These are phyloP conservation scores for Steinernema scapterisci DNA, from an alignment of 2,888 invertebrate species.

Conservation along the genomic window DNA sequence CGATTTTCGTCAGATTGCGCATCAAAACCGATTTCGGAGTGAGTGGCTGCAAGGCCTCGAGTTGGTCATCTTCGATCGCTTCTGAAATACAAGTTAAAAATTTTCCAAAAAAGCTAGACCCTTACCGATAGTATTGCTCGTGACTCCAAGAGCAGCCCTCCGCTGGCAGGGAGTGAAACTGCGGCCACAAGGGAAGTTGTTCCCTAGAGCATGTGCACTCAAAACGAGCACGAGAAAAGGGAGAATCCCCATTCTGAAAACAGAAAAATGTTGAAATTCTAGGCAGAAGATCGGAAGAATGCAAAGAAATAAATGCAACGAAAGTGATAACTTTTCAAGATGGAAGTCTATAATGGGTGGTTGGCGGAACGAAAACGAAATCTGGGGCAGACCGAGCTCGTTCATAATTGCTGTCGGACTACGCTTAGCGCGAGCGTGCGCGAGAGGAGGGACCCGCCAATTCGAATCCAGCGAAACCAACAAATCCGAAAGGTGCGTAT, in stretches of 20 bases:
- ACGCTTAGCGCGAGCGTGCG: slow-evolving; percentile 16
- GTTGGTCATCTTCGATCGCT: background rate
- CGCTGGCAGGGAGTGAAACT: slow-evolving; percentile 58
- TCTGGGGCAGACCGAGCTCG: slow-evolving; percentile 27
- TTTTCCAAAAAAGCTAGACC: background rate
- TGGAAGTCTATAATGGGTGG: slow-evolving; percentile 5
- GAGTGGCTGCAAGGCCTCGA: background rate
- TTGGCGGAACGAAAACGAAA: slow-evolving; percentile 29
- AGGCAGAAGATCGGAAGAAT: background rate
- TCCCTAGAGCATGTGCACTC: slow-evolving; percentile 9
- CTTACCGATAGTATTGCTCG: slow-evolving; percentile 8
- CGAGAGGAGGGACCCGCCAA: background rate
- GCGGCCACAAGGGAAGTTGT: slow-evolving; percentile 60
- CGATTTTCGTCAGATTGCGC: slow-evolving; percentile 31
- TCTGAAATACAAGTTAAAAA: background rate
- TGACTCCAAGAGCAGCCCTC: slow-evolving; percentile 39
- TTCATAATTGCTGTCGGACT: slow-evolving; percentile 21
- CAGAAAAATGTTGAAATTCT: too few relatives aligned
- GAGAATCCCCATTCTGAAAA: background rate
- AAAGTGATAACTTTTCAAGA: slow-evolving; percentile 28
- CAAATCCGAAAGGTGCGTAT: background rate
- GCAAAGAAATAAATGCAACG: background rate
- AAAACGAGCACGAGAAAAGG: background rate
- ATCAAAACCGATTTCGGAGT: slow-evolving; percentile 34
- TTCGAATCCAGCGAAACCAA: background rate